Evolutionary conservation across 1,140 invertebrate species (phyloP).

Genomic region (Melitaea cinxia): DNA sequence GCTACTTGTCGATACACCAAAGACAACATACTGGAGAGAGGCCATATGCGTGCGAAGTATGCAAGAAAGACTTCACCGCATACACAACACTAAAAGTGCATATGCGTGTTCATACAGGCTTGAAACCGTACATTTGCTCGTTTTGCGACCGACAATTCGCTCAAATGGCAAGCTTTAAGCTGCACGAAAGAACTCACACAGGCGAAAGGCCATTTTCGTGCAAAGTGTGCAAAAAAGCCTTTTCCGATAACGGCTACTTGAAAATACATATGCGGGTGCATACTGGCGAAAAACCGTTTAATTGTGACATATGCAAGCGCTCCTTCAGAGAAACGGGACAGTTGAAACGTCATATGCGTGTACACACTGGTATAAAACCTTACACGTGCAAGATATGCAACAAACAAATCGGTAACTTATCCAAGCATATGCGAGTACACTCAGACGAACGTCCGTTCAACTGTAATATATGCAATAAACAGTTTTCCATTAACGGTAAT

Average conservation of each 20-base stretch:
- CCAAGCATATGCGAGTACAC: slow-evolving; percentile 85
- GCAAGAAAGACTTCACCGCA: slow-evolving; percentile 76
- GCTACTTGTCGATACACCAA: slow-evolving; percentile 82
- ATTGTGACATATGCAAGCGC: slow-evolving; percentile 69
- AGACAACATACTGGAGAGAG: slow-evolving; percentile 82
- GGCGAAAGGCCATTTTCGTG: slow-evolving; percentile 92
- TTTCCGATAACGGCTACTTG: slow-evolving; percentile 73
- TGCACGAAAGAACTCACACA: slow-evolving; percentile 92
- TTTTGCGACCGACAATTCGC: slow-evolving; percentile 91
- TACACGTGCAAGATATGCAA: slow-evolving; percentile 70
- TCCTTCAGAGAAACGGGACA: slow-evolving; percentile 70
- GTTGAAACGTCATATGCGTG: slow-evolving; percentile 60
- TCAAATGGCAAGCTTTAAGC: slow-evolving; percentile 88
- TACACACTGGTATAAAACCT: too few relatives aligned
- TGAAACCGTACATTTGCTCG: slow-evolving; percentile 87
- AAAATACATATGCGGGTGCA: slow-evolving; percentile 78
- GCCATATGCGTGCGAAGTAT: slow-evolving; percentile 81
- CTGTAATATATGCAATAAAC: slow-evolving; percentile 84
- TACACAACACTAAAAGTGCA: slow-evolving; percentile 83
- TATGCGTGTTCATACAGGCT: slow-evolving; percentile 83
- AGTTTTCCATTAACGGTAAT: slow-evolving; percentile 82
- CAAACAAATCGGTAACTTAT: slow-evolving; percentile 81
- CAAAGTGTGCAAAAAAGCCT: slow-evolving; percentile 65
- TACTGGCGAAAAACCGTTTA: slow-evolving; percentile 69
- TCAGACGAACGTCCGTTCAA: slow-evolving; percentile 87